phyloP scores from a whole-genome alignment of 2,113 vertebrate genomes.

The Vimba vimba region DNA sequence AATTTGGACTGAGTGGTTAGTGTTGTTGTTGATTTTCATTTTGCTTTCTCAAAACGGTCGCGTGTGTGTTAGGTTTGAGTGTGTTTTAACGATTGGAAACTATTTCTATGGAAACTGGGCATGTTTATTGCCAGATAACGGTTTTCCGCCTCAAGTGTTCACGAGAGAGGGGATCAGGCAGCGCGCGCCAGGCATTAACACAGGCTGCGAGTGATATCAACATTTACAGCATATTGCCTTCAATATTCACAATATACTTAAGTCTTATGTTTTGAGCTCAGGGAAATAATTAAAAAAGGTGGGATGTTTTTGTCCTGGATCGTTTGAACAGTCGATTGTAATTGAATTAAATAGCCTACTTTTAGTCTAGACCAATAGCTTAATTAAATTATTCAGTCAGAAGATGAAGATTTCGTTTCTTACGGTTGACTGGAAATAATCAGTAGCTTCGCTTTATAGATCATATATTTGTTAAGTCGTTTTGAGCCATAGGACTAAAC shows the following conservation, averaged over 20 bases:
- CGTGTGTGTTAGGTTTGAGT: not conserved
- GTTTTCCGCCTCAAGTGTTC: conserved; percentile 47
- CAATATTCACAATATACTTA: not conserved
- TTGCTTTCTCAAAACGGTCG: not conserved
- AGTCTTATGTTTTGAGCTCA: not conserved
- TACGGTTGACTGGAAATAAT: not conserved
- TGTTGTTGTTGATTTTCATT: not conserved
- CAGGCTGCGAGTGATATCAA: conserved; percentile 33
- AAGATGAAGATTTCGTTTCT: not conserved
- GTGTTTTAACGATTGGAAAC: conserved; percentile 50
- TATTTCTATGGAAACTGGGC: not conserved
- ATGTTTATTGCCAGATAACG: conserved; percentile 69
- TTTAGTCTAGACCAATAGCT: conserved; percentile 1
- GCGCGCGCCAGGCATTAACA: conserved; percentile 50
- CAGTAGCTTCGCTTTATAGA: not conserved
- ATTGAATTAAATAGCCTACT: not conserved
- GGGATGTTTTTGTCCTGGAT: not conserved
- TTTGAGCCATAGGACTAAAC: not conserved
- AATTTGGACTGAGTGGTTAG: not conserved
- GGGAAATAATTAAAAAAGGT: not conserved
- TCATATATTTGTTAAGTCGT: not conserved
- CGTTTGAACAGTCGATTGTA: not conserved
- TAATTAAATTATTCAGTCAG: conserved; percentile 31
- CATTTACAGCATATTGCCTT: conserved; percentile 33
- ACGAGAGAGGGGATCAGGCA: conserved; percentile 53